Conservation (phyloP, 1,140 invertebrate genomes). For the Zaprionus nigranus region DNA sequence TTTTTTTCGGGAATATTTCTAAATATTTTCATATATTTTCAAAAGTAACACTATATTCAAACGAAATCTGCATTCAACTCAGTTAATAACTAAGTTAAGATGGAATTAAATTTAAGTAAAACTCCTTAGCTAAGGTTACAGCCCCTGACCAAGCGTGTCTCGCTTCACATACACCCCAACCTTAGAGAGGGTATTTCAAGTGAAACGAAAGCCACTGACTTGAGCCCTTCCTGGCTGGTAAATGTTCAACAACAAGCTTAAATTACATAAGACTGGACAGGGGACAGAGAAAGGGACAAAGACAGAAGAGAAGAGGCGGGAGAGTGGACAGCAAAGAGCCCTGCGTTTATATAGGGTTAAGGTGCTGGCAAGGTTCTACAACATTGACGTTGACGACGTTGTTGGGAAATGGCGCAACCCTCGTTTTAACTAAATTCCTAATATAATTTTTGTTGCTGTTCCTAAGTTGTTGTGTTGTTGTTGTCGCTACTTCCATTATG, state of each 20-base stretch:
- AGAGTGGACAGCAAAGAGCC: neutral
- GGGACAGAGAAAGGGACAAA: neutral
- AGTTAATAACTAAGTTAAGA: too few species aligned
- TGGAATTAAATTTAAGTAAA: too few species aligned
- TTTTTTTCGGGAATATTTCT: too few species aligned
- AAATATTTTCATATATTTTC: too few species aligned
- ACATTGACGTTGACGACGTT: slow-evolving; percentile 25
- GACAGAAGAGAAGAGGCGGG: neutral
- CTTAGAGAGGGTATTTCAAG: slow-evolving; percentile 33
- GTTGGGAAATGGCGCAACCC: slow-evolving; percentile 57
- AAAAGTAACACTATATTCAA: accelerated
- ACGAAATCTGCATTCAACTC: too few species aligned
- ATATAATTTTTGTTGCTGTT: slow-evolving; percentile 55
- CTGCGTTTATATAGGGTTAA: slow-evolving; percentile 58
- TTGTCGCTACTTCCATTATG: slow-evolving; percentile 26
- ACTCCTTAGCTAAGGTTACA: neutral
- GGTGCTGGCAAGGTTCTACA: slow-evolving; percentile 33
- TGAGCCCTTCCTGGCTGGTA: slow-evolving; percentile 45
- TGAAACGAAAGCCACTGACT: slow-evolving; percentile 44
- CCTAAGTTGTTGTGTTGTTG: slow-evolving; percentile 14
- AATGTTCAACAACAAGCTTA: slow-evolving; percentile 63
- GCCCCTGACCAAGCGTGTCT: neutral
- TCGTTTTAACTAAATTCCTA: slow-evolving; percentile 67
- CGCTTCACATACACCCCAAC: neutral
- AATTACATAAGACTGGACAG: slow-evolving; percentile 52